Percentiles rank a stretch among this genome's conserved stretches.
Evolutionary conservation across 2,113 vertebrate genomes (phyloP).

Genomic region (Oncorhynchus tshawytscha): DNA sequence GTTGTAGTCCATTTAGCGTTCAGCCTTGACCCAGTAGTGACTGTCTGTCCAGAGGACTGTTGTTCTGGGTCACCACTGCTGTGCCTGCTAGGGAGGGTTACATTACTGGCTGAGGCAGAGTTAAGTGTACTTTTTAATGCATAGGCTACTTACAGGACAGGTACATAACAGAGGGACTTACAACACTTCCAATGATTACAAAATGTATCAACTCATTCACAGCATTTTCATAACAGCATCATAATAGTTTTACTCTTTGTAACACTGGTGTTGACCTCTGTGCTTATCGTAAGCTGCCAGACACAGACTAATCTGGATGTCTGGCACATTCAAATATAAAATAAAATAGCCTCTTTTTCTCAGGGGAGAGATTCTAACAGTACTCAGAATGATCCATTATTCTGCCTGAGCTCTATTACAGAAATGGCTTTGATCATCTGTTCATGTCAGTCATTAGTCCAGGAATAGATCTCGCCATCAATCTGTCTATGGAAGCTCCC

Average conservation of each 20-base stretch:
- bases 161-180: no score
- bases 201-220: no score
- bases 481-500: not conserved
- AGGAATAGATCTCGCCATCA: not conserved
- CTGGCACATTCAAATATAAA: not conserved
- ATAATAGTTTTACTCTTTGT: no score
- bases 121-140: no score
- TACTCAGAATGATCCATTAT: not conserved
- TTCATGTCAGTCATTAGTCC: constrained; percentile 6
- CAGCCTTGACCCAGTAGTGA: constrained; percentile 94
- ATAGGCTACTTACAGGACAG: no score
- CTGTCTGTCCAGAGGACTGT: constrained; percentile 92
- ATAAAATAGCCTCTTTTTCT: not conserved
- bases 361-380: not conserved
- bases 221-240: no score
- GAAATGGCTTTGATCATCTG: constrained; percentile 10
- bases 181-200: no score
- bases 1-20: constrained; percentile 94
- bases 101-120: no score
- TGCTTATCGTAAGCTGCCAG: no score
- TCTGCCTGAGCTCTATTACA: constrained; percentile 1
- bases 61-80: constrained; percentile 76
- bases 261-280: no score
- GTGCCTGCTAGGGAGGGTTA: constrained; percentile 73
- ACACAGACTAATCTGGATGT: not conserved